Percentiles rank a stretch among this genome's conserved stretches.
Evolutionary conservation across 2,113 vertebrate species (phyloP).

Genomic region (Nycticorax nycticorax): DNA sequence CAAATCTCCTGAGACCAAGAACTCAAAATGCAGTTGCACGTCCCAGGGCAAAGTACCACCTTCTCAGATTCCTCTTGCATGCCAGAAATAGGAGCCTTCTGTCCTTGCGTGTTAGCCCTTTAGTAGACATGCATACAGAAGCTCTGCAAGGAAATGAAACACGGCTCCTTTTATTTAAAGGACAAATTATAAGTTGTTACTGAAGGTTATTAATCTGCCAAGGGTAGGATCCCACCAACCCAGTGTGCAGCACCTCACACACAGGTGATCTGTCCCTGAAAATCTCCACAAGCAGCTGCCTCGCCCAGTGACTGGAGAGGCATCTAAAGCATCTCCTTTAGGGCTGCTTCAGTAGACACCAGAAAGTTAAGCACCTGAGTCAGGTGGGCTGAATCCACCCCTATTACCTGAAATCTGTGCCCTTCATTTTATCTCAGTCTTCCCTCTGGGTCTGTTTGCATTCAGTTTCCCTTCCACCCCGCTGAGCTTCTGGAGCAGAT

Average conservation of each 20-base stretch:
- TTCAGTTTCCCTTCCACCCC: background rate
- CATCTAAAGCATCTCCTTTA: background rate
- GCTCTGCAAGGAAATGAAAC: background rate
- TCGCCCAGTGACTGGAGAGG: background rate
- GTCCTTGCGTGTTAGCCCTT: background rate
- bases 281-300: background rate
- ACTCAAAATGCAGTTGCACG: background rate
- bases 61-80: background rate
- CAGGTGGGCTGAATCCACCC: background rate
- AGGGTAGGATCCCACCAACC: background rate
- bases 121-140: background rate
- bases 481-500: background rate
- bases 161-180: background rate
- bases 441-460: background rate
- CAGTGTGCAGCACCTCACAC: background rate
- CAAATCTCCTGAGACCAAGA: background rate
- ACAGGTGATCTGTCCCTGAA: background rate
- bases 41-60: background rate
- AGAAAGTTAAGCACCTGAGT: background rate
- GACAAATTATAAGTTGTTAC: background rate
- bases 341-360: background rate
- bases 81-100: background rate
- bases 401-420: background rate
- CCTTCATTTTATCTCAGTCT: fast-evolving
- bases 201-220: background rate